Base-by-base conservation (phyloP, 2,113 vertebrate species). In the Catharus fuscescens region DNA sequence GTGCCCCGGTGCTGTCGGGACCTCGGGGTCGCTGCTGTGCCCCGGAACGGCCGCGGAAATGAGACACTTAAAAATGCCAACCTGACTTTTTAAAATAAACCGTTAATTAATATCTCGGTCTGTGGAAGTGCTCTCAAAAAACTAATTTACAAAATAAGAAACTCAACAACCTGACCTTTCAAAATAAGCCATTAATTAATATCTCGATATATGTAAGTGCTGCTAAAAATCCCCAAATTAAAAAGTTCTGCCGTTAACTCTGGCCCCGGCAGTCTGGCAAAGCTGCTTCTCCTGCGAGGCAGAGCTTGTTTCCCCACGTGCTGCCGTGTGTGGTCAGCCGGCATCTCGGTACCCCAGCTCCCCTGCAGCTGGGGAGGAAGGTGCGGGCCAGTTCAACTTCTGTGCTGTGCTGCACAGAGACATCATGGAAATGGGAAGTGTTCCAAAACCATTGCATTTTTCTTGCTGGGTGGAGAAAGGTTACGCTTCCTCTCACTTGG, bases 341-440 rank as follows among this genome's bases (percentile, higher is more conserved):
- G 6, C 28, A 4, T 4, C 32, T 1, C 16, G 4, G 12, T 5
- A 4, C 3, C 38, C 8, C 53, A 0, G 32, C 2, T 48, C 10
- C 32, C 11, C 25, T 3, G 29, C 26, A 32, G 52, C 17, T 0
- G 0, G 12, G n/a, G 42, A 15, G 4, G 42, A 28, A 42, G 62
- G 5, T 4, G 11, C 11, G 1, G 31, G 28, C 9, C 53, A 1
- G 14, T 16, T 29, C 5, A 20, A 14, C n/a, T 28, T 54, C 29
- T 24, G 32, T 4, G 28, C 31, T 12, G n/a, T 0, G 2, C 2
- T 34, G 32, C 12, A 12, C 38, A 14, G 45, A 70, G 61, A 26
- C 61, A 11, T 5, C 23, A 1, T 5, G 34, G 14, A 66, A 74
- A 54, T 3, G 66, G 86, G 61, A 91, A 86, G 24, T 26, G 48